Evolutionary conservation across 2,113 vertebrate species (phyloP), one percentile per base, ranked within the genome.

Genomic region (Hiodon alosoides): DNA sequence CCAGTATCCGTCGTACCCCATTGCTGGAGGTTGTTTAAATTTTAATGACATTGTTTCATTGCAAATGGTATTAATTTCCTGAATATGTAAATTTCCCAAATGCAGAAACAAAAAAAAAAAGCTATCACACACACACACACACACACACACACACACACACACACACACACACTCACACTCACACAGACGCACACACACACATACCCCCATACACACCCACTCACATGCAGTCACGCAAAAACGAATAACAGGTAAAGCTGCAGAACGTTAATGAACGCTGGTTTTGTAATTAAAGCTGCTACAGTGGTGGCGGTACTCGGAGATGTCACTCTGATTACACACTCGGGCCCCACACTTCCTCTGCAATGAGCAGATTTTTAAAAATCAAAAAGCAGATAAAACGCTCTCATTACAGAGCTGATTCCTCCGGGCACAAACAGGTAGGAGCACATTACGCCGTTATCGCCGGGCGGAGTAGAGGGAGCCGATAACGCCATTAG

Each of bases 1-100:
- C 48, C 14, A 14, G 48, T 31, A 31, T 7, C 77, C 69, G 47
- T 16, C 83, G 85, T 85, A 85, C 72, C 68, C 76, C 54, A 81
- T 85, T 85, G 87, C 83, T 89, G 88, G 79, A 85, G 78, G 81
- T 83, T 84, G 83, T 84, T 90, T 88, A 90, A 89, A 90, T 88
- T 93, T 92, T 93, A 94, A 94, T 89, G 89, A 86, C 82, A 85
- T 88, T 91, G 91, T 85, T 91, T 84, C 82, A 3, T 85, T 91
- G 87, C 87, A 92, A 93, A 90, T 62, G 68, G 81, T 79, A 85
- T 93, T 95, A 85, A 94, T 94, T 95, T 95, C 90, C 90, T 92
- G 85, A 87, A 87, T 93, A 94, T 96, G 92, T 94, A 94, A 93
- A 95, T 95, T 89, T 87, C 86, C 85, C 89, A 94, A 93, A 94